Evolutionary conservation across 92 coral and sea anemone species (phyloP).

Genomic region (Epizoanthus ramosus): DNA sequence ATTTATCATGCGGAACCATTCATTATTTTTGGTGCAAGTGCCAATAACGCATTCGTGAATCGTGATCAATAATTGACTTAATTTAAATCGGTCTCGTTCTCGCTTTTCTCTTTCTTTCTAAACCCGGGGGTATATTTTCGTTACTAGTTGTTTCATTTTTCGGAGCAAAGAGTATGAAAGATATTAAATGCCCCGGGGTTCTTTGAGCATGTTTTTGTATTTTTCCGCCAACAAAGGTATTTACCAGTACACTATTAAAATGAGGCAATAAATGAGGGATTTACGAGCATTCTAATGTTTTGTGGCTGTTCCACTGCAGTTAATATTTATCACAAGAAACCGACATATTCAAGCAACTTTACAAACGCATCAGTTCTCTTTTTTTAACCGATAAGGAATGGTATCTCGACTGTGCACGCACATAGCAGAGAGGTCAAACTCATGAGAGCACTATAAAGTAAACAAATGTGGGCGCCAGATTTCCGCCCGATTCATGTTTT

Average conservation of each 20-base stretch:
- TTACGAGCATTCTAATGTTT: no score
- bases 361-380: no score
- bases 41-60: background rate
- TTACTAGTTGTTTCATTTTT: conserved; percentile 19
- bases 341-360: background rate
- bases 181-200: background rate
- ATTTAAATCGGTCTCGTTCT: background rate
- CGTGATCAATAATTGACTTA: background rate
- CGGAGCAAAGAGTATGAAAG: background rate
- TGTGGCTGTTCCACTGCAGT: no score
- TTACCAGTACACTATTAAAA: conserved; percentile 1
- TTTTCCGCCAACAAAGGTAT: conserved; percentile 5
- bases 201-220: background rate
- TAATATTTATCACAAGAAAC: background rate
- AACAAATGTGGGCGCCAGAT: conserved; percentile 12
- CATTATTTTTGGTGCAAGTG: no score
- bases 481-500: background rate
- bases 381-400: background rate
- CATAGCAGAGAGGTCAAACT: background rate
- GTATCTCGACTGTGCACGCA: background rate
- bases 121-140: background rate
- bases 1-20: no score
- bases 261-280: background rate
- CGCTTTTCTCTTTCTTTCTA: background rate
- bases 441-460: background rate